Conservation (phyloP, 2,113 vertebrate genomes). For the Galbula dea region DNA sequence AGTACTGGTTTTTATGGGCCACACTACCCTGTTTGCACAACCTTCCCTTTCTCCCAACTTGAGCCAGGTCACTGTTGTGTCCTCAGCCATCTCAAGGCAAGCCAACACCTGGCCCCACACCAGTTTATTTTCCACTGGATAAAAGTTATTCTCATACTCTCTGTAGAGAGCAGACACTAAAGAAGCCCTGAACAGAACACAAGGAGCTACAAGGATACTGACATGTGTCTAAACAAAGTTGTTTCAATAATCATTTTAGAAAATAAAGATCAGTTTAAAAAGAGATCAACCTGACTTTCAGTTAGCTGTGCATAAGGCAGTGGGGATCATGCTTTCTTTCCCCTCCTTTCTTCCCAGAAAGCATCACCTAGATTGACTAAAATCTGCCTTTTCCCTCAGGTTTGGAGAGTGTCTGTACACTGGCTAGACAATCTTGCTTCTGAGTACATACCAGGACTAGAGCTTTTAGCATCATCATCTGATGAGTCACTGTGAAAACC, state of each 20-base stretch:
- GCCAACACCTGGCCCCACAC: neutral
- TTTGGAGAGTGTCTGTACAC: no score
- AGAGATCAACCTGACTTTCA: neutral
- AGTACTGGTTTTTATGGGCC: fast-evolving
- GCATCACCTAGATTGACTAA: neutral
- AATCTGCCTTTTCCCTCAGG: neutral
- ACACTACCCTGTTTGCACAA: neutral
- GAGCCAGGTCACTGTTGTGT: neutral
- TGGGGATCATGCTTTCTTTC: neutral
- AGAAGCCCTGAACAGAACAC: neutral
- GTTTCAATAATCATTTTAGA: neutral
- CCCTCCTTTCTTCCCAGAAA: neutral
- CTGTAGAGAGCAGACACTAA: neutral
- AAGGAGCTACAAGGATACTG: neutral
- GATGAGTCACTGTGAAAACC: neutral
- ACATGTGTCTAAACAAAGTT: neutral
- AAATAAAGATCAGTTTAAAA: neutral
- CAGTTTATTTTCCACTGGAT: neutral
- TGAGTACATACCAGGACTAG: neutral
- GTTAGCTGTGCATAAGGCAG: neutral
- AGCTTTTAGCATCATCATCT: neutral
- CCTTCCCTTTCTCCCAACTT: neutral
- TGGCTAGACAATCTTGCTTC: neutral
- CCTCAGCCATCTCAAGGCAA: no score
- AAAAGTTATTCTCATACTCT: neutral